phyloP scores from a whole-genome alignment of 2,888 invertebrate species.

The Acanthococcus lagerstroemiae region DNA sequence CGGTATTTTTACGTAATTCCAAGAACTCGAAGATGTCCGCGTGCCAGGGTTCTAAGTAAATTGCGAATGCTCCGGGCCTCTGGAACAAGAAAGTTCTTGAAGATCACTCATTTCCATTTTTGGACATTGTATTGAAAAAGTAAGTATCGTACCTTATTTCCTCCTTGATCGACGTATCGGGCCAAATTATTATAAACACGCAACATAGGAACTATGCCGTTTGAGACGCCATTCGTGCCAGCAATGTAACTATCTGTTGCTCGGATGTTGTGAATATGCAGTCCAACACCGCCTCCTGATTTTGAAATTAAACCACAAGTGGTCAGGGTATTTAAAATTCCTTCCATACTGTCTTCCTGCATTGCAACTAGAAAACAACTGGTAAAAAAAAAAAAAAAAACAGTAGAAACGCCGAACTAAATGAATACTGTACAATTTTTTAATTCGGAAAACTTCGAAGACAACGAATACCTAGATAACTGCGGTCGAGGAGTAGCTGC shows the following conservation, averaged over 20 bases:
- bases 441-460: too few species aligned
- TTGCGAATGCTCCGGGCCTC: constrained; percentile 92
- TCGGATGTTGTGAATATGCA: constrained; percentile 91
- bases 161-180: constrained; percentile 94
- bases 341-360: constrained; percentile 89
- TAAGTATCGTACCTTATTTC: constrained; percentile 76
- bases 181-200: constrained; percentile 92
- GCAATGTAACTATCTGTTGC: constrained; percentile 84
- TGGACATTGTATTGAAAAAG: too few species aligned
- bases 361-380: constrained; percentile 91
- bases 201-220: constrained; percentile 92
- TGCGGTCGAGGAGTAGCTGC: constrained; percentile 87
- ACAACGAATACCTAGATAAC: constrained; percentile 67
- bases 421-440: too few species aligned
- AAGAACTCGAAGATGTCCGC: constrained; percentile 92
- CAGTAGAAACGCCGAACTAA: too few species aligned
- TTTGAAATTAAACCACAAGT: constrained; percentile 94
- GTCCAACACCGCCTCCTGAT: constrained; percentile 92
- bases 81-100: too few species aligned
- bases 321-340: constrained; percentile 83
- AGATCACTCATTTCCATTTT: too few species aligned
- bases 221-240: constrained; percentile 88
- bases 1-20: constrained; percentile 88
- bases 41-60: constrained; percentile 99
- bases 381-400: too few species aligned